Evolutionary conservation across 2,797 vertebrate genomes (phyloP).

Genomic region (Aeoliscus strigatus): DNA sequence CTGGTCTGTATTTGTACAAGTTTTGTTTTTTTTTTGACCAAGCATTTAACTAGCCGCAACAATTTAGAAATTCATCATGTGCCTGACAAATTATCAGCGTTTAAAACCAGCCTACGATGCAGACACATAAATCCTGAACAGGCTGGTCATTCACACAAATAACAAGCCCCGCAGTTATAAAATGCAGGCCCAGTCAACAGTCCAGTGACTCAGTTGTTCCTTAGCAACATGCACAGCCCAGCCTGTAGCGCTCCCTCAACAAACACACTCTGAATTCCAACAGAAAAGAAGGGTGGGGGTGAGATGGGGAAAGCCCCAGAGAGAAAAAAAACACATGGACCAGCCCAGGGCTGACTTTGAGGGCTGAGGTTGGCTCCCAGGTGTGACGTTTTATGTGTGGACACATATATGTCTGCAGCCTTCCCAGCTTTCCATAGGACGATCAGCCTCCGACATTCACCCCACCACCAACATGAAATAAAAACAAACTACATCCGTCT

Average conservation of each 20-base stretch:
- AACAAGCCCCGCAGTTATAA: constrained; percentile 17
- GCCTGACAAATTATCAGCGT: too few relatives aligned
- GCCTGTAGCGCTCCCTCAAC: constrained; percentile 27
- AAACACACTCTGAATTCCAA: constrained; percentile 40
- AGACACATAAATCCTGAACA: background rate
- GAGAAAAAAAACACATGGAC: constrained; percentile 12
- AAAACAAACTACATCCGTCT: constrained; percentile 32
- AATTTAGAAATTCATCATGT: background rate
- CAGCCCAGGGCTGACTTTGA: constrained; percentile 16
- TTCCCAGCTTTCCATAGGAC: constrained; percentile 3
- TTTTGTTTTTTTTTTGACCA: background rate
- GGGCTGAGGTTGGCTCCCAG: constrained; percentile 19
- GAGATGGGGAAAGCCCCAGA: constrained; percentile 27
- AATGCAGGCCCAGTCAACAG: constrained; percentile 31
- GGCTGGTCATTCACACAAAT: constrained; percentile 16
- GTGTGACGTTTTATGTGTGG: constrained; percentile 5
- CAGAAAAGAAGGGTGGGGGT: constrained; percentile 10
- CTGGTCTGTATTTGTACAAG: too few relatives aligned
- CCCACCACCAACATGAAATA: constrained; percentile 18
- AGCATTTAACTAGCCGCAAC: too few relatives aligned
- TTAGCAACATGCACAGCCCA: constrained; percentile 51
- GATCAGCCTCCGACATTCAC: constrained; percentile 11
- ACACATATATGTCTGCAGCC: constrained; percentile 1
- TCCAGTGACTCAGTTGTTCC: constrained; percentile 68
- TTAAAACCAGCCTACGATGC: background rate